phyloP scores from a whole-genome alignment of 2,888 invertebrate species.

The Lissonota sp. region DNA sequence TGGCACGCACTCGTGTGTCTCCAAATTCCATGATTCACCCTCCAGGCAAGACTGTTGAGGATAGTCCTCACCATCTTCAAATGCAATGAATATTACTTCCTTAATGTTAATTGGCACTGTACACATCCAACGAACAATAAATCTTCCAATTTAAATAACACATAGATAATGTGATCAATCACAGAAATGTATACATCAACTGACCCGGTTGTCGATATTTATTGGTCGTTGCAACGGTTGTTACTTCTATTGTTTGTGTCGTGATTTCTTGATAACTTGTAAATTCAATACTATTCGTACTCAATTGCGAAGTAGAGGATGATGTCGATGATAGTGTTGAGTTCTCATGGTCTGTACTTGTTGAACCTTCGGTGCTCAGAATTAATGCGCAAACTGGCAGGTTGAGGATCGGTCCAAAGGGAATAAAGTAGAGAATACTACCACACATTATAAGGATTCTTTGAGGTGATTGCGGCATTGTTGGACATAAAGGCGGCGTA shows the following conservation, averaged over 20 bases:
- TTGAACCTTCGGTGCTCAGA: constrained; percentile 55
- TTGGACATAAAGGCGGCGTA: constrained; percentile 18
- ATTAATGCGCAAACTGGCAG: constrained; percentile 66
- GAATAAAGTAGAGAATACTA: constrained; percentile 64
- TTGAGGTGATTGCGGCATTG: not conserved
- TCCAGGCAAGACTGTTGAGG: constrained; percentile 68
- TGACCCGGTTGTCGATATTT: constrained; percentile 55
- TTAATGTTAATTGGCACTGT: not conserved
- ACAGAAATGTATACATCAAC: not conserved
- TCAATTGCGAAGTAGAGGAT: not conserved
- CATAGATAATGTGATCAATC: not conserved
- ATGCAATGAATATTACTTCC: constrained; percentile 1
- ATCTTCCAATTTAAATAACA: too few species aligned
- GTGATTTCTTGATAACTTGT: not conserved
- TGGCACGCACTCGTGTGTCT: constrained; percentile 67
- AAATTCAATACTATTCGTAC: not conserved
- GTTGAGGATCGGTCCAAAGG: constrained; percentile 46
- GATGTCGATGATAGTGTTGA: not conserved
- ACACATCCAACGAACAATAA: not conserved
- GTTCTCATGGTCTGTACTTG: constrained; percentile 42
- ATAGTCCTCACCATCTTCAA: constrained; percentile 68
- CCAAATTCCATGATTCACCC: constrained; percentile 67
- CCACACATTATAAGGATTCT: constrained; percentile 67
- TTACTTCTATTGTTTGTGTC: not conserved
- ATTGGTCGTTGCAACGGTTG: constrained; percentile 28